Percentiles rank a stretch among this genome's conserved stretches.
Evolutionary conservation across 2,113 vertebrate species (phyloP).

Genomic region (Tapirus terrestris): DNA sequence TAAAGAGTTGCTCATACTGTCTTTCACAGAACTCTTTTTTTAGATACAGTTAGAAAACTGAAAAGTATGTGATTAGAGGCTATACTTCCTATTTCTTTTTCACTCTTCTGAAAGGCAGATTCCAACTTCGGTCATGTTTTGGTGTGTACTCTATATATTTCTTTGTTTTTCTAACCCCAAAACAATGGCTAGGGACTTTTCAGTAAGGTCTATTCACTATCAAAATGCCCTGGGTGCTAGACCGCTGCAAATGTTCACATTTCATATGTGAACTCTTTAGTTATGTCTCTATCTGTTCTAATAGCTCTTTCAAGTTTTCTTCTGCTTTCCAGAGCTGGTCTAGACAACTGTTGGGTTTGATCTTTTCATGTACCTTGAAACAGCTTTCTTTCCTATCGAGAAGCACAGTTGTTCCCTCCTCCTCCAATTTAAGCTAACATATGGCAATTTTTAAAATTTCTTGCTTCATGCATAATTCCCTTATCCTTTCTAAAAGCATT

Average conservation of each 20-base stretch:
- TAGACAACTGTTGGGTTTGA: background rate
- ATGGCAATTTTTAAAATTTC: background rate
- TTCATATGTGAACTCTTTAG: background rate
- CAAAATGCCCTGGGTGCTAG: background rate
- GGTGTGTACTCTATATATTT: background rate
- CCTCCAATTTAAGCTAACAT: background rate
- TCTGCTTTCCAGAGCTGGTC: background rate
- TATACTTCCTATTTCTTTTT: background rate
- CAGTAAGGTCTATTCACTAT: background rate
- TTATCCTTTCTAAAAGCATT: background rate
- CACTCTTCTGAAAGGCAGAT: background rate
- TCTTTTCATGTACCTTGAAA: background rate
- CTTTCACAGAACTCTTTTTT: background rate
- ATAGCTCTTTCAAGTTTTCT: background rate
- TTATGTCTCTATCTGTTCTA: background rate
- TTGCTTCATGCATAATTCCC: background rate
- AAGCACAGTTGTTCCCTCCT: background rate
- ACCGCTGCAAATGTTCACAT: background rate
- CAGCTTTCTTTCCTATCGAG: background rate
- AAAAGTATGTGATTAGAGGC: background rate
- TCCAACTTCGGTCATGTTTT: background rate
- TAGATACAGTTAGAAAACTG: background rate
- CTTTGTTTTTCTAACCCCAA: background rate
- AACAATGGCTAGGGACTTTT: background rate
- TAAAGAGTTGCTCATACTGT: background rate